phyloP scores from a whole-genome alignment of 2,113 vertebrate genomes.

The Cyanoramphus novaezelandiae region DNA sequence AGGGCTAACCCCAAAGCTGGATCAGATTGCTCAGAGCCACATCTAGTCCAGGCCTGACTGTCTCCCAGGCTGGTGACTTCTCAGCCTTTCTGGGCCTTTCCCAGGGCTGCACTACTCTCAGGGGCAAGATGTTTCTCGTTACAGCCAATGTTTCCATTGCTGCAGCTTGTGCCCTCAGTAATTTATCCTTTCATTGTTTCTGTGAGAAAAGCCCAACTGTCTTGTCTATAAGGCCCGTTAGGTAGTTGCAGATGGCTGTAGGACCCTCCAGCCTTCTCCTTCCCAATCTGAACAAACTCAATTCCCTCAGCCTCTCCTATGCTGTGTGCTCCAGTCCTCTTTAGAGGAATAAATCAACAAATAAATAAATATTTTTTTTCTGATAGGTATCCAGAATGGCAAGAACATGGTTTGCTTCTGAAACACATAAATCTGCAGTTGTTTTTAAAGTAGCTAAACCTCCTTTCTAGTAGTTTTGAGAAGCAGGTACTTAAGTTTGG shows the following conservation, averaged over 20 bases:
- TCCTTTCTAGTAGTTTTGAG: neutral
- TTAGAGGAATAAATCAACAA: neutral
- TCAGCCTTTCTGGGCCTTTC: neutral
- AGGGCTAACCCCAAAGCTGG: neutral
- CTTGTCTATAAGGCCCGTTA: neutral
- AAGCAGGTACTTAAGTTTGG: neutral
- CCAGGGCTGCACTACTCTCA: neutral
- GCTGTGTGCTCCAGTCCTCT: neutral
- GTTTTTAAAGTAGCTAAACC: neutral
- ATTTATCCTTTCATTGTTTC: neutral
- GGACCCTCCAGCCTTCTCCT: neutral
- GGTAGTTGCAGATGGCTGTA: neutral
- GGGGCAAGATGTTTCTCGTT: neutral
- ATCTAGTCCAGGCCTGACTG: neutral
- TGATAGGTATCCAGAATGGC: neutral
- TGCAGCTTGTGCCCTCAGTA: neutral
- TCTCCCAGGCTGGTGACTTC: neutral
- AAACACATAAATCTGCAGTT: neutral
- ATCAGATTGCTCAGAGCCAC: neutral
- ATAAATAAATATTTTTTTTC: neutral
- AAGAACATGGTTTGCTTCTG: neutral
- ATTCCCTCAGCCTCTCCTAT: neutral
- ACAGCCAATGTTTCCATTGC: neutral
- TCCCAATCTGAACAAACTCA: neutral
- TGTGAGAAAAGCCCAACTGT: neutral